Evolutionary conservation across 2,113 vertebrate genomes (phyloP).

Genomic region (Egretta garzetta): DNA sequence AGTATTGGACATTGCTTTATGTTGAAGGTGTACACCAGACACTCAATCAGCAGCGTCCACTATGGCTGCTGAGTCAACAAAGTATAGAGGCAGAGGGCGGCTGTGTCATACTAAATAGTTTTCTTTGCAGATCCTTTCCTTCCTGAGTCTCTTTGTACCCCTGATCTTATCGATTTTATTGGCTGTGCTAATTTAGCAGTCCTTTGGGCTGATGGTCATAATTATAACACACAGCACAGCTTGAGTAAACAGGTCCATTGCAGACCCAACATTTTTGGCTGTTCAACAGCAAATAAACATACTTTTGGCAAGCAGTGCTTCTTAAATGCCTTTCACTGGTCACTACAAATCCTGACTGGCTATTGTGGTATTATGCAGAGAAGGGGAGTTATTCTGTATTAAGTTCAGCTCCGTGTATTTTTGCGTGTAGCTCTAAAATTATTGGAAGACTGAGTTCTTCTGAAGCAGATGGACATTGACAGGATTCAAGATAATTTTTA

Average conservation of each 20-base stretch:
- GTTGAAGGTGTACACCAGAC: neutral
- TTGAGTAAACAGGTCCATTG: conserved; percentile 43
- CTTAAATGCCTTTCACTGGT: conserved; percentile 33
- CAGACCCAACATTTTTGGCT: conserved; percentile 37
- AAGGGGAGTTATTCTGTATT: neutral
- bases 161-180: conserved; percentile 71
- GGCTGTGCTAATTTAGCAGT: conserved; percentile 76
- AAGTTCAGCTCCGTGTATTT: neutral
- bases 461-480: conserved; percentile 46
- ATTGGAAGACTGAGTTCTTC: conserved; percentile 23
- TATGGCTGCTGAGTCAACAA: conserved; percentile 60
- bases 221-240: conserved; percentile 60
- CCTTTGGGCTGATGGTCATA: conserved; percentile 69
- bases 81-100: neutral
- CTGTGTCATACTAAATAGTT: conserved; percentile 58
- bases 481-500: conserved; percentile 66
- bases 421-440: neutral
- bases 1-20: neutral
- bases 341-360: neutral
- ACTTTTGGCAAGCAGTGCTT: conserved; percentile 15
- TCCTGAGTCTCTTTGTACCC: conserved; percentile 38
- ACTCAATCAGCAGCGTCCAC: conserved; percentile 14
- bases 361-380: neutral
- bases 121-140: conserved; percentile 54
- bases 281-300: conserved; percentile 55